phyloP scores from a whole-genome alignment of 2,797 vertebrate species.

The Leuciscus waleckii region DNA sequence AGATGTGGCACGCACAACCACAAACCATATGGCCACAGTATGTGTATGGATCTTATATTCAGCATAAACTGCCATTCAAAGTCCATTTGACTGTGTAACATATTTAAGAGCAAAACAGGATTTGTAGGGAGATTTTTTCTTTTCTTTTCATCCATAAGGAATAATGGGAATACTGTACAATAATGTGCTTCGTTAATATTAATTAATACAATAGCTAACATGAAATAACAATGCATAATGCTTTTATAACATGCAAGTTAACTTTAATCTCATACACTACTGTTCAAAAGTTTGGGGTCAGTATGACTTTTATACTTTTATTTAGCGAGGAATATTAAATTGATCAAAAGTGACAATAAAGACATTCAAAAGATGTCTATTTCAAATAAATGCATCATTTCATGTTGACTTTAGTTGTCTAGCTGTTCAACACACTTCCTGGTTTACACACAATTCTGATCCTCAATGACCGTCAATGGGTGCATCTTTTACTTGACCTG shows the following conservation, averaged over 20 bases:
- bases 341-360: neutral
- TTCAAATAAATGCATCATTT: neutral
- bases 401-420: too few relatives aligned
- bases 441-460: neutral
- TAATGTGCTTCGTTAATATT: too few relatives aligned
- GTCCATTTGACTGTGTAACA: neutral
- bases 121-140: neutral
- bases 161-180: neutral
- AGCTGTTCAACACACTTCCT: neutral
- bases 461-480: neutral
- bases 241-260: neutral
- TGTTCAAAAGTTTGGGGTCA: neutral
- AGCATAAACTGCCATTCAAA: neutral
- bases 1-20: constrained; percentile 14
- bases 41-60: neutral
- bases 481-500: neutral
- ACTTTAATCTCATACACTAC: neutral
- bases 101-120: neutral
- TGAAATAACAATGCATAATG: neutral
- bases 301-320: neutral
- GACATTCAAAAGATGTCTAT: neutral
- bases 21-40: constrained; percentile 25
- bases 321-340: neutral
- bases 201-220: neutral
- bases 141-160: neutral